phyloP scores from a whole-genome alignment of 2,113 vertebrate species.

The Barbus barbus region DNA sequence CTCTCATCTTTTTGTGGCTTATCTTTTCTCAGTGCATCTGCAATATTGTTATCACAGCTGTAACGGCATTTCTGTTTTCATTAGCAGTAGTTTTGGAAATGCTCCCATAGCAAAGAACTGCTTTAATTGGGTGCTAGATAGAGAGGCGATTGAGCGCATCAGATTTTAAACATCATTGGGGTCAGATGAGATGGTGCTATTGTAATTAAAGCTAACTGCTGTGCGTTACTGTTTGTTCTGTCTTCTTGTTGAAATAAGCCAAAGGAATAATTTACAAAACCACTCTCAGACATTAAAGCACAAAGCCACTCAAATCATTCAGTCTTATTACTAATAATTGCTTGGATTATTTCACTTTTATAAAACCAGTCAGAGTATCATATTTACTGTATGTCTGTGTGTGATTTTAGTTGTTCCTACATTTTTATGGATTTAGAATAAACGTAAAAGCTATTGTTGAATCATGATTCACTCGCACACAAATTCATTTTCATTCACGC shows the following conservation, averaged over 20 bases:
- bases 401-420: background rate
- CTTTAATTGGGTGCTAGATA: background rate
- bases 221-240: background rate
- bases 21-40: background rate
- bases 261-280: background rate
- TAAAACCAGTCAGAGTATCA: background rate
- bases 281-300: background rate
- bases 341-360: background rate
- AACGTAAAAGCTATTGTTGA: background rate
- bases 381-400: background rate
- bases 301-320: background rate
- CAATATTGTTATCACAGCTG: conserved; percentile 3
- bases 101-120: too few relatives aligned
- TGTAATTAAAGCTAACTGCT: background rate
- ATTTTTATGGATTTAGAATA: background rate
- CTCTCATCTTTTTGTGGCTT: background rate
- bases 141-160: background rate
- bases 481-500: background rate
- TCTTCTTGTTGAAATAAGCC: background rate
- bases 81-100: conserved; percentile 3
- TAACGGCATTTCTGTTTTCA: background rate
- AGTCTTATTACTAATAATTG: background rate
- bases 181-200: background rate
- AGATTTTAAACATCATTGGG: background rate
- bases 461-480: background rate